phyloP scores from a whole-genome alignment of 2,113 vertebrate species.

The Hiodon alosoides region DNA sequence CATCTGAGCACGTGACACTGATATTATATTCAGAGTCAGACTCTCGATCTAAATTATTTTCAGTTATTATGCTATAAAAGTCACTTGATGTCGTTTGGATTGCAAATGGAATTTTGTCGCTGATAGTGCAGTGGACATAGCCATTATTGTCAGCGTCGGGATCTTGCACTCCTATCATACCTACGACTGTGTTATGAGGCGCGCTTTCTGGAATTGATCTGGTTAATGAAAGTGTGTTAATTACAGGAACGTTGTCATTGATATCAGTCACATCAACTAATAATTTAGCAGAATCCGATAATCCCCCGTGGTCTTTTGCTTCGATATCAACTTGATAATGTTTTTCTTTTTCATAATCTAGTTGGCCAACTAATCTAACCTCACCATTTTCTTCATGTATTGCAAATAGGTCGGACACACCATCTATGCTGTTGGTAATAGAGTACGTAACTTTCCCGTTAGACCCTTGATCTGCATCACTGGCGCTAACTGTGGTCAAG shows the following conservation, averaged over 20 bases:
- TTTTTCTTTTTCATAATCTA: slow-evolving; percentile 31
- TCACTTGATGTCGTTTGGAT: slow-evolving; percentile 13
- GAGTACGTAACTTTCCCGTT: slow-evolving; percentile 28
- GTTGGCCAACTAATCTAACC: slow-evolving; percentile 20
- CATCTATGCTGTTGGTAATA: slow-evolving; percentile 21
- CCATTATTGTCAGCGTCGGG: slow-evolving; percentile 22
- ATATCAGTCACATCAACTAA: slow-evolving; percentile 22
- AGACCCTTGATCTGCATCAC: slow-evolving; percentile 35
- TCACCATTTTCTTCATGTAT: slow-evolving; percentile 22
- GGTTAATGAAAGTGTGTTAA: slow-evolving; percentile 18
- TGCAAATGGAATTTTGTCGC: slow-evolving; percentile 21
- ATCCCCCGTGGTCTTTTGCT: slow-evolving; percentile 30
- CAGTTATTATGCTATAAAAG: slow-evolving; percentile 21
- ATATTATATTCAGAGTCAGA: slow-evolving; percentile 26
- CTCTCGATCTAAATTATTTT: slow-evolving; percentile 25
- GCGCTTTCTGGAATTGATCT: slow-evolving; percentile 18
- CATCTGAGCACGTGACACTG: slow-evolving; percentile 12
- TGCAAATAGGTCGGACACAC: slow-evolving; percentile 14
- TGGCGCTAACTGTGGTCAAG: slow-evolving; percentile 31
- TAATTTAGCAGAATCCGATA: slow-evolving; percentile 28
- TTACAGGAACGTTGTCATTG: slow-evolving; percentile 17
- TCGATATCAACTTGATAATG: slow-evolving; percentile 30
- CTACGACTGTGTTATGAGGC: slow-evolving; percentile 20
- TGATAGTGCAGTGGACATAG: slow-evolving; percentile 14
- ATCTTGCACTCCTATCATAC: slow-evolving; percentile 27